Base-by-base conservation (phyloP, 1,140 invertebrate genomes). In the Achroia grisella region DNA sequence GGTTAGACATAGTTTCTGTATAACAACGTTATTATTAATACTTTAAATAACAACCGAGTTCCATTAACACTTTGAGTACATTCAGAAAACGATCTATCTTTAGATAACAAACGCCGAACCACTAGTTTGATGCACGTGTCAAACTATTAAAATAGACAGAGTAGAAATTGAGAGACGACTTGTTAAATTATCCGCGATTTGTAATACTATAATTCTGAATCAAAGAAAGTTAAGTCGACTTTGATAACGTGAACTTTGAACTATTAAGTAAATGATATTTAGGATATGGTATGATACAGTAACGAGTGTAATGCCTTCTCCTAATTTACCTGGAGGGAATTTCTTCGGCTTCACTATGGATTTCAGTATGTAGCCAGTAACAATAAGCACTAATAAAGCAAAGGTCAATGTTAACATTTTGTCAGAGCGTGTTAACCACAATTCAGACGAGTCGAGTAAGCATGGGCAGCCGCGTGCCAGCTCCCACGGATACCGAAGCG, bases 361-460 rank as follows among this genome's bases (percentile, higher is more conserved):
- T 35, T 42, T 52, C n/a, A 61, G 13, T 27, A 54, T 36, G 41
- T 48, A 53, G 13, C 75, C 36, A 67, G 71, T 10, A 58, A 66
- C 12, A 8, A 53, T 2, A 10, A 54, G 9, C n/a, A 55, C 17
- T 37, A 52, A 28, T 37, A 48, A 29, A 32, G 50, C 45, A 34
- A 52, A 10, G 12, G 47, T n/a, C 52, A 42, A 47, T 14, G 44
- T 34, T 39, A 54, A 41, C 51, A 50, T 60, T 43, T 30, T 49
- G 33, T 45, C 32, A 33, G 39, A 17, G 36, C 33, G 37, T 23
- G 10, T 11, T 14, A 10, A 8, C 15, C 14, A n/a, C 13, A 28
- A 32, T 47, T 28, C 15, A 29, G 14, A 14, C 36, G 53, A 23
- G 33, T 39, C 10, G 14, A 9, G 12, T 31, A 23, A 29, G 30